Base-by-base conservation (phyloP, 2,797 vertebrate species). In the Myotis planiceps region DNA sequence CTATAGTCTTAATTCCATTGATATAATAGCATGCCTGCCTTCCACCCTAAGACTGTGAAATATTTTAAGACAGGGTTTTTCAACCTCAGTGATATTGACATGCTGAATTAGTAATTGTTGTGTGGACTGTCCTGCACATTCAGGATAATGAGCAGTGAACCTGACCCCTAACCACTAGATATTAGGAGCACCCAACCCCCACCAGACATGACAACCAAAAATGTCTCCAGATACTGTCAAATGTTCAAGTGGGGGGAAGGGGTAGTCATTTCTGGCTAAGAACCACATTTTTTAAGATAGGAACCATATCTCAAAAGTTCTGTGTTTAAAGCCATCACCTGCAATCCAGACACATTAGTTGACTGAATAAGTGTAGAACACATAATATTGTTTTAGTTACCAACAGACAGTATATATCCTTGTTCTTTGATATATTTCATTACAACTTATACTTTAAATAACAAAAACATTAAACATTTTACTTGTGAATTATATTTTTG, bases 401-500 rank as follows among this genome's bases (percentile, higher is more conserved):
- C 60, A 49, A 58, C 9, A 72, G 1, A 69, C 2, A 34, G 19
- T 51, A 53, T 42, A 53, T 45, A 58, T 27, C 6, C 29, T 78
- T 9, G 34, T 85, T 47, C 5, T 83, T 42, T 63, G 23, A 63
- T 32, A 65, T 66, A 9, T 34, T 5, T 60, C 49, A 88, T 49
- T 72, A 65, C n/a, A 79, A 69, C 9, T 45, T 83, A 63, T 27
- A 45, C 5, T 78, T 86, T 37, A 79, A 83, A 69, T 37, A 83
- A 37, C 8, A 65, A 27, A 83, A 86, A 34, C 8, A 68, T 32
- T 72, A 47, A 71, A 65, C 47, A 55, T 82, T 51, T 85, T 9
- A 85, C 39, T 90, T 92, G 29, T 78, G 29, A 94, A 85, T 49
- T 84, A 88, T 18, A 49, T 3, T 75, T 81, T 49, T 86, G 39